Percentiles rank a stretch among this genome's conserved stretches.
Conservation (phyloP, 64 coral and sea anemone genomes). For the Stylophora pistillata region DNA sequence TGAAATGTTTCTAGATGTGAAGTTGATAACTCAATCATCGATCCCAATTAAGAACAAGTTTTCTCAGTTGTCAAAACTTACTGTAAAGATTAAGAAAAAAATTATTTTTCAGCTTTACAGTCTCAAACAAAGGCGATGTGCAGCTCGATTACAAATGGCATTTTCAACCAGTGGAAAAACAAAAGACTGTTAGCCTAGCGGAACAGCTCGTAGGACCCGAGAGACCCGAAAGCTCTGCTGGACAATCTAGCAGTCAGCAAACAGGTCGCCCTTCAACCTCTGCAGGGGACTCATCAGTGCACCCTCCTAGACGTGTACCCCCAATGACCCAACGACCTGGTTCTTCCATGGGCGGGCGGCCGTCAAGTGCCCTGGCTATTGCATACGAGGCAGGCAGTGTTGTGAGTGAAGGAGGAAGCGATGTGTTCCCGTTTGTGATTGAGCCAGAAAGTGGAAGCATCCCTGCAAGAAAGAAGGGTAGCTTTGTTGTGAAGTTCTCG, state of each 20-base stretch:
- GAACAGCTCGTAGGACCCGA: constrained; percentile 33
- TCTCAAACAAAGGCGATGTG: constrained; percentile 86
- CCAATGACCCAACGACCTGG: constrained; percentile 6
- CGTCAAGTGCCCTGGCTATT: constrained; percentile 76
- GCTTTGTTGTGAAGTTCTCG: constrained; percentile 80
- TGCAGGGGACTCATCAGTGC: constrained; percentile 47
- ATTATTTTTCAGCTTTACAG: constrained; percentile 50
- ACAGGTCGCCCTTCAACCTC: constrained; percentile 75
- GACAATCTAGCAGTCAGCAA: constrained; percentile 59
- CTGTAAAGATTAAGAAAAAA: too few species aligned
- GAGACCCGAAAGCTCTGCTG: constrained; percentile 30
- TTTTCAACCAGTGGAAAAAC: constrained; percentile 47
- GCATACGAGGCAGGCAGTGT: constrained; percentile 89
- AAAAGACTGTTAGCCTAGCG: constrained; percentile 49
- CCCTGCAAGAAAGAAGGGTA: constrained; percentile 73
- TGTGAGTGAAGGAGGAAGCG: constrained; percentile 76
- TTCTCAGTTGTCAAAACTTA: too few species aligned
- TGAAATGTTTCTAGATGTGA: too few species aligned
- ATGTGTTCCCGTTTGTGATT: constrained; percentile 87
- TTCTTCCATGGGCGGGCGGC: constrained; percentile 55
- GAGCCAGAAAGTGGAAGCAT: constrained; percentile 87
- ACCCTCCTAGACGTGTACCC: neutral
- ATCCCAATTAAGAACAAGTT: too few species aligned
- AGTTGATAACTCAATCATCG: too few species aligned
- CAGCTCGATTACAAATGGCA: constrained; percentile 80